Base-by-base conservation (phyloP, 2,797 vertebrate genomes). In the Hoplostethus mediterraneus region DNA sequence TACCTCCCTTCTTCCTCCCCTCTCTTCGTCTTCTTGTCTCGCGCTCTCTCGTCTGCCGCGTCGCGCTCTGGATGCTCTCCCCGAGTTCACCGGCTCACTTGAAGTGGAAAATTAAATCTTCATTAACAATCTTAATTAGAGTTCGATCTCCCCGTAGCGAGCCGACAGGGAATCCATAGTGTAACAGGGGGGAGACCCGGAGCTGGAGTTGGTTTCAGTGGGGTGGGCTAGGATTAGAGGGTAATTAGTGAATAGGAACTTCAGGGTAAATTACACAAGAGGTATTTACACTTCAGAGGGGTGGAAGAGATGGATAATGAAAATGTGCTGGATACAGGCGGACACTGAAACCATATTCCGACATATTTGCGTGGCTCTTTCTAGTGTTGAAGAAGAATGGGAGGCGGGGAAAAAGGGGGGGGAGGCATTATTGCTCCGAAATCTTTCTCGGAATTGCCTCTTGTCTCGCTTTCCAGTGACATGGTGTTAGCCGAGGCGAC, bases 101-200 rank as follows among this genome's bases (percentile, higher is more conserved):
- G 81, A 93, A 91, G 90, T 90, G 87, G 89, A 92, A 93, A 94
- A 95, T 95, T 87, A 93, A 95, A 95, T 94, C 93, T 95, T 94
- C 91, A 92, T 94, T 94, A 94, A 92, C 89, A 87, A 93, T 94
- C 93, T 94, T 94, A 94, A 94, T 95, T 94, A 92, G 90, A 91
- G 75, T 94, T 94, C 91, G 93, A 95, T 93, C 94, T 90, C 84
- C 81, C 87, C 67, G 53, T 78, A 87, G 90, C 81, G 48, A 80
- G 70, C 65, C 68, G 86, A 92, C 91, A 90, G 88, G 79, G 90
- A 93, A 94, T 94, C 92, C 82, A 93, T 94, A 87, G 79, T 80
- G 81, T 82, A 89, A 73, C 72, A 5, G 79, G 83, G 83, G 87
- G 81, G 86, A 79, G 89, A 87, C 78, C 76, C 75, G 82, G 64